Conservation (phyloP, 1,140 invertebrate genomes). For the Bombyx mandarina region DNA sequence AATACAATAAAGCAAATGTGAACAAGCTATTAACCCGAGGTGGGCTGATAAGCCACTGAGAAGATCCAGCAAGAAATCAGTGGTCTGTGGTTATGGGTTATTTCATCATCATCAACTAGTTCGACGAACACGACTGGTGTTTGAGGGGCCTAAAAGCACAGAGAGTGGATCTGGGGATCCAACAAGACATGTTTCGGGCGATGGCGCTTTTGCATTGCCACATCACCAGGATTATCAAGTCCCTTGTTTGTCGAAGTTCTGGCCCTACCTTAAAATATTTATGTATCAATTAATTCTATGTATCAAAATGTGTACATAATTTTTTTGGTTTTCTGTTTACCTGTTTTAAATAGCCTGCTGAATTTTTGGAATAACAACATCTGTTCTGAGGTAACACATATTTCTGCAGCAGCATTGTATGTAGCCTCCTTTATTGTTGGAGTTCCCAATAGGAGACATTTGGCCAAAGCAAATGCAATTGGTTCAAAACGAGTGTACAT, state of each 20-base stretch:
- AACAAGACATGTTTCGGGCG: no score
- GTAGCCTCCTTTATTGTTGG: slow-evolving; percentile 58
- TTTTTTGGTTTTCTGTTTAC: slow-evolving; percentile 23
- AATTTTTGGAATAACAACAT: slow-evolving; percentile 76
- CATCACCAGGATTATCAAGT: no score
- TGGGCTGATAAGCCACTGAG: no score
- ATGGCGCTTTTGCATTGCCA: not conserved
- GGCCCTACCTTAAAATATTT: not conserved
- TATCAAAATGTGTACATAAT: not conserved
- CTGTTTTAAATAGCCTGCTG: slow-evolving; percentile 57
- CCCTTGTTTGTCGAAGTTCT: not conserved
- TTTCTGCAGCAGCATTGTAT: slow-evolving; percentile 66
- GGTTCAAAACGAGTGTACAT: slow-evolving; percentile 70
- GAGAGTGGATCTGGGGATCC: no score
- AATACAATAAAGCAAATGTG: no score
- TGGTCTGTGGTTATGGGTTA: no score
- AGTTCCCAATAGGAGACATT: slow-evolving; percentile 65
- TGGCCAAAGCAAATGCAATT: slow-evolving; percentile 73
- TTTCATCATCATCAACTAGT: no score
- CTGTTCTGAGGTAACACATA: slow-evolving; percentile 71
- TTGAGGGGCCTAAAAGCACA: no score
- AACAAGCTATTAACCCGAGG: no score
- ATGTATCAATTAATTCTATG: not conserved
- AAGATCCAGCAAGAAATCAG: no score
- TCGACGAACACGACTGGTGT: not conserved